Evolutionary conservation across 1,140 invertebrate species (phyloP).

Genomic region (Brachionus angularis): DNA sequence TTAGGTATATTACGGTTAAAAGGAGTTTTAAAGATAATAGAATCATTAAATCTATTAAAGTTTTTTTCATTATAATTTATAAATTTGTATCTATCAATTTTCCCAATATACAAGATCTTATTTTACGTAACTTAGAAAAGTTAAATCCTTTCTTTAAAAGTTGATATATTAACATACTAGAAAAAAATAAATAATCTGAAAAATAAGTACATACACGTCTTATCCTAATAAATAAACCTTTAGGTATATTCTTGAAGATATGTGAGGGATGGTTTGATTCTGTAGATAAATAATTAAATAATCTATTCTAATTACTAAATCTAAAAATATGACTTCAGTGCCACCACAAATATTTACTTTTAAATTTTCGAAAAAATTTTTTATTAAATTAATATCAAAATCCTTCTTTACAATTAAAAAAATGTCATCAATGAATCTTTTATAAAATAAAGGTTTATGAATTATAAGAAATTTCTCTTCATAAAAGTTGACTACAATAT

Average conservation of each 20-base stretch:
- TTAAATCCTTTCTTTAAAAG: not conserved
- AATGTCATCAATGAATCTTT: not conserved
- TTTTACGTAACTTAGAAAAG: too few relatives aligned
- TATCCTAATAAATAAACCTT: not conserved
- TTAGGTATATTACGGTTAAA: too few relatives aligned
- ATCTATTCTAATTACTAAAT: not conserved
- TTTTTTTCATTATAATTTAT: too few relatives aligned
- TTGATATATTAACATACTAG: not conserved
- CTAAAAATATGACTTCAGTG: not conserved
- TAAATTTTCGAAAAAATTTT: not conserved
- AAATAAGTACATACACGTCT: not conserved
- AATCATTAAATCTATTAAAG: too few relatives aligned
- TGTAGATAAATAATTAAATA: not conserved
- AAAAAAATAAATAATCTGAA: not conserved
- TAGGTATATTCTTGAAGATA: not conserved
- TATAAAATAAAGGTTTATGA: not conserved
- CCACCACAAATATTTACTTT: not conserved
- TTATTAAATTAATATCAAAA: not conserved
- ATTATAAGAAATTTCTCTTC: not conserved
- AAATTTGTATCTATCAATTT: too few relatives aligned
- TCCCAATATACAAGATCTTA: too few relatives aligned
- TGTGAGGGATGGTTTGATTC: not conserved
- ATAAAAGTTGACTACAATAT: not conserved
- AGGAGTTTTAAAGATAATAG: too few relatives aligned
- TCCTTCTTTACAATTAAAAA: not conserved